A percentile compares a stretch with the other conserved stretches of the same genome.
phyloP scores from a whole-genome alignment of 37 sponge, comb jelly and placozoan genomes.

The Diacarnus erythraeanus region DNA sequence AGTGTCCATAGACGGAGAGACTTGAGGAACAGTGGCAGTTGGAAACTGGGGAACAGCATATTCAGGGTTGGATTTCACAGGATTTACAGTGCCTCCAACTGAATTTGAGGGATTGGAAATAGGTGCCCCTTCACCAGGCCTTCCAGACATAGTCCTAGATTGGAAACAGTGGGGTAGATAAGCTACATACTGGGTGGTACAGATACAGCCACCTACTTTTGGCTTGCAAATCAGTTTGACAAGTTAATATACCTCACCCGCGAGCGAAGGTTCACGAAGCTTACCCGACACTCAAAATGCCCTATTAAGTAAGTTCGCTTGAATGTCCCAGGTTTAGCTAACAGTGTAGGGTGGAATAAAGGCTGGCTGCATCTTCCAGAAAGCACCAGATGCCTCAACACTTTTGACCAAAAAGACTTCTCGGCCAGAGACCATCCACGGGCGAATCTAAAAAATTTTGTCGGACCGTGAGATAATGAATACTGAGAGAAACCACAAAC shows the following conservation, averaged over 20 bases:
- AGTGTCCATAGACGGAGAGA: background rate
- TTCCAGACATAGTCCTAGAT: slow-evolving; percentile 12
- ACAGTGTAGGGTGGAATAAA: slow-evolving; percentile 19
- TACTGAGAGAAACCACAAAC: slow-evolving; percentile 12
- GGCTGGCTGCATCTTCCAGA: slow-evolving; percentile 5
- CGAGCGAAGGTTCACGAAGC: slow-evolving; percentile 9
- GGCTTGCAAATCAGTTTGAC: background rate
- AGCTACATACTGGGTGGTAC: background rate
- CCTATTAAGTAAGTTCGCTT: slow-evolving; percentile 5
- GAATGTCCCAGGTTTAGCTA: slow-evolving; percentile 1
- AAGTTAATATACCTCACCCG: background rate
- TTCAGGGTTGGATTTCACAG: background rate
- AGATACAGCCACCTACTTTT: slow-evolving; percentile 1
- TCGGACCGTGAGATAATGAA: slow-evolving; percentile 1
- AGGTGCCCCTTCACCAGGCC: background rate
- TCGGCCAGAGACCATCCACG: background rate
- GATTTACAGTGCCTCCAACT: background rate
- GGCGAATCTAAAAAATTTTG: slow-evolving; percentile 26
- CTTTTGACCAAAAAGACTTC: background rate
- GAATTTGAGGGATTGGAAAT: slow-evolving; percentile 1
- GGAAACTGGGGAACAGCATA: background rate
- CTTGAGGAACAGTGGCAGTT: background rate
- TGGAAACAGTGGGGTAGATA: background rate
- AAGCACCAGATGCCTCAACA: background rate
- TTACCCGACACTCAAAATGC: slow-evolving; percentile 15